Evolutionary conservation across 2,797 vertebrate species (phyloP).

Genomic region (Eulemur rubriventer): DNA sequence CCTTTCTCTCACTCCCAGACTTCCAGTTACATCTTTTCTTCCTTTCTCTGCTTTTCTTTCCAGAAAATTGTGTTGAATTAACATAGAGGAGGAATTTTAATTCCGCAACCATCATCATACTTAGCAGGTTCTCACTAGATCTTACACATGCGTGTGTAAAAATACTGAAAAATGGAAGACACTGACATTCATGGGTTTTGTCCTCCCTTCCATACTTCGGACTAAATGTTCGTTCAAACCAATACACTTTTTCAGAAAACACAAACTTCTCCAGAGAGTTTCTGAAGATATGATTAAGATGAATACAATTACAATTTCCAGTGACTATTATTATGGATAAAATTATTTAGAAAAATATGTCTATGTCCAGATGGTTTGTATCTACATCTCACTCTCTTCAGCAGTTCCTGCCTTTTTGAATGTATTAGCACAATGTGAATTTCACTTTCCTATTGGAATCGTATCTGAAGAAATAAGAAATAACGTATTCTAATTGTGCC

Average conservation of each 20-base stretch:
- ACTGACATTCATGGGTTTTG: neutral
- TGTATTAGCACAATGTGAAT: conserved; percentile 7
- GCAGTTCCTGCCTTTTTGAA: neutral
- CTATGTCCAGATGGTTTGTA: neutral
- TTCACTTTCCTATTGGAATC: conserved; percentile 22
- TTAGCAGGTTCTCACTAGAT: neutral
- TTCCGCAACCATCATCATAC: neutral
- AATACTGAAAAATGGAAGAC: neutral
- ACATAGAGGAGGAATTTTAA: neutral
- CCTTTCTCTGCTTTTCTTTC: neutral
- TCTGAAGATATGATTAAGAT: conserved; percentile 2
- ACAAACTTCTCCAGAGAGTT: neutral
- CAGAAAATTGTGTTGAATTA: neutral
- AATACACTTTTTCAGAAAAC: neutral
- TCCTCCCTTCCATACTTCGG: neutral
- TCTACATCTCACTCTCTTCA: neutral
- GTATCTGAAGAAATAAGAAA: conserved; percentile 31
- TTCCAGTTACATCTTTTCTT: neutral
- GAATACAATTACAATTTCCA: neutral
- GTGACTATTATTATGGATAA: neutral
- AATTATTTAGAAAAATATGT: neutral
- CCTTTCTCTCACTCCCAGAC: neutral
- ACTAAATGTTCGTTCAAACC: neutral
- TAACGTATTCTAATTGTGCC: conserved; percentile 6
- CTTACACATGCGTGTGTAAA: neutral